These are phyloP conservation scores for Girardia tigrina DNA, from an alignment of 2,888 invertebrate species.

Conservation along the genomic window DNA sequence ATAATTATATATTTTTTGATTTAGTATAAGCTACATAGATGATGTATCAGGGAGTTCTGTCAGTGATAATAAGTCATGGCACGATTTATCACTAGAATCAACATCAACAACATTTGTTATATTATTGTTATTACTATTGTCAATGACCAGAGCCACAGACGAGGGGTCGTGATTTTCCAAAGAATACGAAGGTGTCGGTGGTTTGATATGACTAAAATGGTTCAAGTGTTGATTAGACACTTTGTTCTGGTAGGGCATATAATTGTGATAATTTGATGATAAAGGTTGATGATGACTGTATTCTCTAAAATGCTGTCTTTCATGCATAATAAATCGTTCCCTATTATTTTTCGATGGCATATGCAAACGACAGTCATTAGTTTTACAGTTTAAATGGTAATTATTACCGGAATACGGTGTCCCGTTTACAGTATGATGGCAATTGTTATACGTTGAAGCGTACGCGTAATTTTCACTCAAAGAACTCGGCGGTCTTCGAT, in stretches of 20 bases:
- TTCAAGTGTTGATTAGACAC: background rate
- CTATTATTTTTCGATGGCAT: background rate
- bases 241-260: background rate
- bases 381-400: background rate
- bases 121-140: constrained; percentile 20
- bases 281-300: background rate
- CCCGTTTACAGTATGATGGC: background rate
- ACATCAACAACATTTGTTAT: constrained; percentile 1
- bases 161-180: background rate
- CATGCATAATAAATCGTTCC: background rate
- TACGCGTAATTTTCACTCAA: background rate
- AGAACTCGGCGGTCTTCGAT: background rate
- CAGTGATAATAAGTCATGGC: constrained; percentile 9
- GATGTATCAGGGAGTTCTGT: constrained; percentile 3
- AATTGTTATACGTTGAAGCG: background rate
- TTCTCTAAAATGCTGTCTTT: background rate
- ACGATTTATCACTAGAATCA: background rate
- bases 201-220: background rate
- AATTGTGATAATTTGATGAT: background rate
- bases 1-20: no score
- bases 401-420: background rate
- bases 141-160: background rate
- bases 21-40: constrained; percentile 19
- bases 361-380: background rate
- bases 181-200: background rate